Percentiles rank a stretch among this genome's conserved stretches.
Conservation (phyloP, 1,140 invertebrate genomes). For the Coptotermes formosanus region DNA sequence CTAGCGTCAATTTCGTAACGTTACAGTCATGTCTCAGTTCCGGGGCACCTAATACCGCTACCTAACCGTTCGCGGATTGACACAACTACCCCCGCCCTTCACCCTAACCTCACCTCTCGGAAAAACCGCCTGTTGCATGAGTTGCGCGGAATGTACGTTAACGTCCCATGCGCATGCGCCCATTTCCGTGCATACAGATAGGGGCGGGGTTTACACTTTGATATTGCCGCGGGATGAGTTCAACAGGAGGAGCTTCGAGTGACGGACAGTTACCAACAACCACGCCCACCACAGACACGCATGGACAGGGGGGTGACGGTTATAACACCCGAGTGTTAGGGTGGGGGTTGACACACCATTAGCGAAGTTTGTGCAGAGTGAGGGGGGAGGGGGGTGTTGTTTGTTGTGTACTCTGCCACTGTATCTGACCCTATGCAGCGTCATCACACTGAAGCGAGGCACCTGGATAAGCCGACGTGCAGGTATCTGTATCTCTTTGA, state of each 20-base stretch:
- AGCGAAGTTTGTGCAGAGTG: neutral
- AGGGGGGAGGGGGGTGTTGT: neutral
- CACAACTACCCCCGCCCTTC: no score
- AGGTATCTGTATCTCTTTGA: neutral
- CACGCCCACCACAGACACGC: neutral
- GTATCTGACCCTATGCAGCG: neutral
- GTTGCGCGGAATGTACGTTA: neutral
- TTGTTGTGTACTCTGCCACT: neutral
- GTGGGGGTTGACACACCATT: no score
- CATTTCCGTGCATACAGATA: neutral
- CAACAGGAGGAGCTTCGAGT: neutral
- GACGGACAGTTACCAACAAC: neutral
- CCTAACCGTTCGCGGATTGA: no score
- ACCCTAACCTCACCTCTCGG: no score
- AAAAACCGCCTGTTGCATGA: neutral
- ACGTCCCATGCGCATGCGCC: neutral
- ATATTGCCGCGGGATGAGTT: neutral
- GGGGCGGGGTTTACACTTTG: neutral
- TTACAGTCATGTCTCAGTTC: no score
- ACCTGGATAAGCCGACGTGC: neutral
- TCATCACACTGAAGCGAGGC: neutral
- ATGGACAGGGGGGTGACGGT: neutral
- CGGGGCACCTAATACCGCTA: no score
- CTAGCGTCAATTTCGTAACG: no score
- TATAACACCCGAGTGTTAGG: no score